phyloP scores from a whole-genome alignment of 2,113 vertebrate species.

The Brachionichthys hirsutus region DNA sequence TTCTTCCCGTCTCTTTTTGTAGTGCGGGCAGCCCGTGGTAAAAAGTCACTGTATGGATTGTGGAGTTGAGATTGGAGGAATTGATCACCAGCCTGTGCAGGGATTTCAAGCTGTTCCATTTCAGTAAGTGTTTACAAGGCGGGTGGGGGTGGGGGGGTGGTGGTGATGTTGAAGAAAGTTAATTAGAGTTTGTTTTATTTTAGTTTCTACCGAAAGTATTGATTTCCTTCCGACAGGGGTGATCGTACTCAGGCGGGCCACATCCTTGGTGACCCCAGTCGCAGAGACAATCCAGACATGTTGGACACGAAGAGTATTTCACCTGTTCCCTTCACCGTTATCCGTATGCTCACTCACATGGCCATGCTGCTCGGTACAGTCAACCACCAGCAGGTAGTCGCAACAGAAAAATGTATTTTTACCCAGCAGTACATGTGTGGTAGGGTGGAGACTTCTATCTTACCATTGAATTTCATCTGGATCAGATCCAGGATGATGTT shows the following conservation, averaged over 20 bases:
- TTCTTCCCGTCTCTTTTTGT: background rate
- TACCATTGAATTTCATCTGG: too few relatives aligned
- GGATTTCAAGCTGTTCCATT: slow-evolving; percentile 38
- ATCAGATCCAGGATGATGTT: too few relatives aligned
- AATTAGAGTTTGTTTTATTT: background rate
- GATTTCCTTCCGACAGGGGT: slow-evolving; percentile 45
- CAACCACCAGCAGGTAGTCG: slow-evolving; percentile 75
- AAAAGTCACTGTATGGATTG: slow-evolving; percentile 80
- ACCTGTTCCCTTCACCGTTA: slow-evolving; percentile 74
- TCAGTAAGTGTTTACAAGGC: slow-evolving; percentile 66
- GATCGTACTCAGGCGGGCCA: slow-evolving; percentile 90
- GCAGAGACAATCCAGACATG: slow-evolving; percentile 65
- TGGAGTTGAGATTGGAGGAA: slow-evolving; percentile 69
- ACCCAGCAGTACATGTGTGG: too few relatives aligned
- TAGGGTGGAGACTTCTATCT: too few relatives aligned
- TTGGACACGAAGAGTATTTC: slow-evolving; percentile 81
- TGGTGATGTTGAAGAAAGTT: background rate
- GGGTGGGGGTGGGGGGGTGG: background rate
- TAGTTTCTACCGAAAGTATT: background rate
- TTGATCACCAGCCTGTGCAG: fast-evolving
- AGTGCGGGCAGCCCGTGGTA: slow-evolving; percentile 88
- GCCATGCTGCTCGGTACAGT: slow-evolving; percentile 83
- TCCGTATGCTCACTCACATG: slow-evolving; percentile 87
- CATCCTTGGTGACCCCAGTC: slow-evolving; percentile 75
- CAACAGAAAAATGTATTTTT: background rate